A percentile compares a stretch with the other conserved stretches of the same genome.
phyloP scores from a whole-genome alignment of 92 coral and sea anemone genomes.

The Epizoanthus rinbou region DNA sequence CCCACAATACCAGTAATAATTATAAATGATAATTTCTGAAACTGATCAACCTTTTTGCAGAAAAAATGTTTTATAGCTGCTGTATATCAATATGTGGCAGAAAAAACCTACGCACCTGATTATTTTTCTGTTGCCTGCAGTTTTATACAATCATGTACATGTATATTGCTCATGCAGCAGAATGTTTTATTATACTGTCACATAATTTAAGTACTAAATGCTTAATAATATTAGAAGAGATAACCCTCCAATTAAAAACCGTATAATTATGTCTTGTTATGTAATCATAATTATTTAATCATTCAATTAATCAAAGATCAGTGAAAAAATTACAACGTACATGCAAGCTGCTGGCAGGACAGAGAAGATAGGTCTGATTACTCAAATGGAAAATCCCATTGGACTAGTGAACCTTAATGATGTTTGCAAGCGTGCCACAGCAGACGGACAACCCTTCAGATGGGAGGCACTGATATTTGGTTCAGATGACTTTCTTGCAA shows the following conservation, averaged over 20 bases:
- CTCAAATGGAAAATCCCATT: constrained; percentile 90
- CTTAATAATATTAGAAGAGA: background rate
- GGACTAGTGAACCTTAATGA: constrained; percentile 86
- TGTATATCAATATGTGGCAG: too few relatives aligned
- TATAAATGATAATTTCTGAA: too few relatives aligned
- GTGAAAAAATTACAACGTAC: constrained; percentile 64
- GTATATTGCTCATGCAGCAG: too few relatives aligned
- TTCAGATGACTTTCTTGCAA: constrained; percentile 95
- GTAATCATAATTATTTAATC: background rate
- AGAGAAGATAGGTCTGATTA: constrained; percentile 75
- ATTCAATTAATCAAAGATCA: constrained; percentile 69
- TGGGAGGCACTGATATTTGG: constrained; percentile 95
- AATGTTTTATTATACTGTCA: too few relatives aligned
- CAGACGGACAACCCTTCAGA: constrained; percentile 62
- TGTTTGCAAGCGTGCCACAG: constrained; percentile 71
- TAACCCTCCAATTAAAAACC: background rate
- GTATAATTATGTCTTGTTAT: background rate
- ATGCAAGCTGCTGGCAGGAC: constrained; percentile 48
- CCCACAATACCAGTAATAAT: too few relatives aligned
- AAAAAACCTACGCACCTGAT: too few relatives aligned
- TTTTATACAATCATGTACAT: too few relatives aligned
- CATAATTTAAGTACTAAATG: too few relatives aligned
- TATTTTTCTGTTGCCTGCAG: too few relatives aligned
- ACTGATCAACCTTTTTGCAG: too few relatives aligned
- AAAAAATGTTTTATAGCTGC: too few relatives aligned